Evolutionary conservation across 1,140 invertebrate species (phyloP), one percentile per base, ranked within the genome.

Genomic region (Dreissena polymorpha): DNA sequence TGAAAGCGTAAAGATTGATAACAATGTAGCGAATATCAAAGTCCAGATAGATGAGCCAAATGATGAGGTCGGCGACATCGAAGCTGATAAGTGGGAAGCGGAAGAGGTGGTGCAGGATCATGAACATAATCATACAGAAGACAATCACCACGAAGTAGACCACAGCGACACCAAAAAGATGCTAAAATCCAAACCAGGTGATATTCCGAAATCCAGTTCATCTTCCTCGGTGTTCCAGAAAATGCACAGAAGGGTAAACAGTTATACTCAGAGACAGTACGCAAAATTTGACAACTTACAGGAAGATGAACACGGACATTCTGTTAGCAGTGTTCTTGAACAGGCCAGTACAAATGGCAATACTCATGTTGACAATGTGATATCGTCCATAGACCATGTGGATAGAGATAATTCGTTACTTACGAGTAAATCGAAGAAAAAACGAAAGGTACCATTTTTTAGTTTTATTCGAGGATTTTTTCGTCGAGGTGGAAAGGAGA

Each of bases 371-470:
- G 25, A 25, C 8, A 25, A 6, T 68, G 67, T 72, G 25, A n/a
- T 49, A 1, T n/a, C 25, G 6, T 64, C 29, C 6, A 14, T 82
- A 65, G 79, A 82, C 14, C 8, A 74, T 53, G 21, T 23, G 25
- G 14, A 57, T 7, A 49, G 27, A 16, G 21, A 51, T 21, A 39
- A 39, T 39, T 39, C 39, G 39, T 63, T 57, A 67, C 50, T 6
- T 64, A 63, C 64, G 53, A 82, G 68, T 70, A 82, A 82, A 82
- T 29, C 57, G 13, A 82, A 74, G 49, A 64, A 53, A 55, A 82
- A 72, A 51, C 71, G 72, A 81, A 82, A 82, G 79, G 79, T 82
- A 82, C 69, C 79, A 21, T 67, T 82, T 50, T 82, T 82, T 39
- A 7, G 63, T 12, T 82, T 72, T 74, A 55, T 82, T 39, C 70